A percentile compares a stretch with the other conserved stretches of the same genome.
Evolutionary conservation across 2,113 vertebrate genomes (phyloP).

Genomic region (Tachuris rubrigastra): DNA sequence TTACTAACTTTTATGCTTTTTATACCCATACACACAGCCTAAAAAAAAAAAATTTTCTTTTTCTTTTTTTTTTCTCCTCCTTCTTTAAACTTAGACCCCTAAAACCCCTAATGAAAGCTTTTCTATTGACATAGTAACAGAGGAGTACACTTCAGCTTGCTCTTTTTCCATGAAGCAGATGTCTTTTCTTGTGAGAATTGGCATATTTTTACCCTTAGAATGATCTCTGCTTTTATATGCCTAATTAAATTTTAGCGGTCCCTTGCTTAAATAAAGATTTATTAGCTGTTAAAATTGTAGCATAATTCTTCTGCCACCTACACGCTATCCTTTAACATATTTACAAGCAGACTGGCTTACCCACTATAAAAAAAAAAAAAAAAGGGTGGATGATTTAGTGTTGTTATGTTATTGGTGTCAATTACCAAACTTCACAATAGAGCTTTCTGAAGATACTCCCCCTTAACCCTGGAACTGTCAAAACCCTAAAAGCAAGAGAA

Average conservation of each 20-base stretch:
- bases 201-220: constrained; percentile 75
- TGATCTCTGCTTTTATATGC: constrained; percentile 80
- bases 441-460: constrained; percentile 63
- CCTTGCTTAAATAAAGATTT: constrained; percentile 83
- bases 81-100: constrained; percentile 22
- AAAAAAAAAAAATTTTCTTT: neutral
- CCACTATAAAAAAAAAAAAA: constrained; percentile 36
- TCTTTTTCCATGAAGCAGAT: constrained; percentile 61
- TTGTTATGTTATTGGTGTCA: constrained; percentile 69
- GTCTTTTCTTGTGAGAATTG: constrained; percentile 72
- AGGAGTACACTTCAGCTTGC: constrained; percentile 63
- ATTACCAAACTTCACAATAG: constrained; percentile 65
- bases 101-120: constrained; percentile 20
- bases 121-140: constrained; percentile 54
- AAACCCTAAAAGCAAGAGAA: constrained; percentile 42
- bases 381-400: constrained; percentile 63
- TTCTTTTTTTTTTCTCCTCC: neutral
- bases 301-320: constrained; percentile 80
- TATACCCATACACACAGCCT: neutral
- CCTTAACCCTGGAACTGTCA: constrained; percentile 42
- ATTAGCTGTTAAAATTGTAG: constrained; percentile 80
- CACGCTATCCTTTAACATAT: constrained; percentile 72
- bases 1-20: neutral
- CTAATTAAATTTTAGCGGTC: constrained; percentile 82
- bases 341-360: constrained; percentile 76